Percentiles rank a stretch among this genome's conserved stretches.
Conservation (phyloP, 2,113 vertebrate species). For the Caracal caracal region DNA sequence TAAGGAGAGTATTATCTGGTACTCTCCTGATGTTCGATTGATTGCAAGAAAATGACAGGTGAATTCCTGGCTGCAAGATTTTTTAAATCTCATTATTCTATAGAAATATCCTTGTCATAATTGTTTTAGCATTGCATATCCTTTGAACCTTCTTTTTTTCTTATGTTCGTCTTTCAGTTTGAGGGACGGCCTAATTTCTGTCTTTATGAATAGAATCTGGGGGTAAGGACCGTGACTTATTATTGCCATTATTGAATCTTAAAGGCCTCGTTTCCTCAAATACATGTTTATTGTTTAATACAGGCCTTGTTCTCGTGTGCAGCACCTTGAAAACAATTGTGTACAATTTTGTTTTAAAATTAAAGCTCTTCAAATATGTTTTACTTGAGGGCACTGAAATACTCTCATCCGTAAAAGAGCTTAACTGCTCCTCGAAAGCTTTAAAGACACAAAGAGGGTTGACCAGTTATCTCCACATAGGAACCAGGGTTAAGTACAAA, state of each 20-base stretch:
- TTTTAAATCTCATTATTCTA: neutral
- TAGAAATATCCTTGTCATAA: neutral
- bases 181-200: neutral
- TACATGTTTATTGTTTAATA: neutral
- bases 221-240: neutral
- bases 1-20: neutral
- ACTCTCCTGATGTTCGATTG: neutral
- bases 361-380: constrained; percentile 11
- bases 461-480: neutral
- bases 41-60: neutral
- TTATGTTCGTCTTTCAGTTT: constrained; percentile 34
- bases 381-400: neutral
- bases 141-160: neutral
- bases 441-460: constrained; percentile 22
- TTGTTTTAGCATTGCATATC: constrained; percentile 23
- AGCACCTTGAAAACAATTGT: constrained; percentile 7
- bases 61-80: constrained; percentile 4
- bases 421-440: constrained; percentile 5
- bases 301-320: neutral
- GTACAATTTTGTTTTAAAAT: constrained; percentile 14
- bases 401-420: constrained; percentile 30
- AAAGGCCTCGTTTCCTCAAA: neutral
- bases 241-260: constrained; percentile 13
- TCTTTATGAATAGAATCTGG: constrained; percentile 21
- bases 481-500: neutral